phyloP scores from a whole-genome alignment of 1,140 invertebrate species.

The Hylaeus volcanicus region DNA sequence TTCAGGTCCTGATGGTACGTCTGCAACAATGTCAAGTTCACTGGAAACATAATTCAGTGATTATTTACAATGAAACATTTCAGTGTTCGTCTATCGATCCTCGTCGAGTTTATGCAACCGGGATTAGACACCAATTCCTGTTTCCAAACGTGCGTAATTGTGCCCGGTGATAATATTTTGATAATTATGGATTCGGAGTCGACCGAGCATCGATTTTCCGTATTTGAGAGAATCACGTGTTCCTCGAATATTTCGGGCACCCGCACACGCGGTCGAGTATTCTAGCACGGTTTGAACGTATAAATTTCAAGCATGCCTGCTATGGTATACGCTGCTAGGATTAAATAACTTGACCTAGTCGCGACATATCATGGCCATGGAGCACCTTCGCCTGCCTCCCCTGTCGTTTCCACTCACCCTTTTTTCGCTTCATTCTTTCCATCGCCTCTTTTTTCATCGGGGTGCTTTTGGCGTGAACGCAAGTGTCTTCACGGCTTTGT shows the following conservation, averaged over 20 bases:
- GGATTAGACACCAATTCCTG: background rate
- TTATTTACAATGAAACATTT: too few relatives aligned
- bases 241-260: constrained; percentile 54
- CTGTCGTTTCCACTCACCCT: background rate
- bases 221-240: background rate
- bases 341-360: constrained; percentile 79
- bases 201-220: background rate
- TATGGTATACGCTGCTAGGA: constrained; percentile 76
- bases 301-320: constrained; percentile 74
- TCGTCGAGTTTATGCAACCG: too few relatives aligned
- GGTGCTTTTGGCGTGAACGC: background rate
- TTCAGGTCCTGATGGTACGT: too few relatives aligned
- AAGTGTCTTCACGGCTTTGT: constrained; percentile 3
- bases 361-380: constrained; percentile 74
- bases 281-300: constrained; percentile 56
- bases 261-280: constrained; percentile 38
- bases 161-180: background rate
- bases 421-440: background rate
- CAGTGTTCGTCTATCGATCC: too few relatives aligned
- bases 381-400: background rate
- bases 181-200: background rate
- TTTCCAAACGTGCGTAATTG: background rate
- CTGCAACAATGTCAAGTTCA: too few relatives aligned
- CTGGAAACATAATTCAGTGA: too few relatives aligned
- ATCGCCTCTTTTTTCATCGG: background rate